Conservation (phyloP, 2,113 vertebrate genomes). For the Dicentrarchus labrax region DNA sequence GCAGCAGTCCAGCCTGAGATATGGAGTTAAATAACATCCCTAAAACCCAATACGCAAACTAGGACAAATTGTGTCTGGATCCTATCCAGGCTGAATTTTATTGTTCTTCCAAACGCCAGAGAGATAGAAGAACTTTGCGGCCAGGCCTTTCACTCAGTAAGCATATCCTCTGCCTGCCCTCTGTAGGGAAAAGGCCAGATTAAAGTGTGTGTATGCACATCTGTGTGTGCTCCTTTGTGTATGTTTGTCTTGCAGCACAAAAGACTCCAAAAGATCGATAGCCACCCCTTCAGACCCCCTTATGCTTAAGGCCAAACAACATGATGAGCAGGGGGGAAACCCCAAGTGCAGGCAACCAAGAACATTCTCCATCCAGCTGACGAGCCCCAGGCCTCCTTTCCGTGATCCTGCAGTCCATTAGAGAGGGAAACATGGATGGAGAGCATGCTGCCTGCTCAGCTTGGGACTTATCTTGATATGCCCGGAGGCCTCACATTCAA, state of each 20-base stretch:
- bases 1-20: conserved; percentile 44
- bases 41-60: conserved; percentile 35
- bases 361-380: conserved; percentile 55
- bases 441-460: conserved; percentile 49
- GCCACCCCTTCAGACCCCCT: conserved; percentile 16
- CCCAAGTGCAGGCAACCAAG: conserved; percentile 43
- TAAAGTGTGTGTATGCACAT: conserved; percentile 32
- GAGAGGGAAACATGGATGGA: conserved; percentile 49
- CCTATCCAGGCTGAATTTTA: conserved; percentile 43
- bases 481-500: conserved; percentile 48
- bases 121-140: conserved; percentile 39
- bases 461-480: conserved; percentile 51
- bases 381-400: conserved; percentile 55
- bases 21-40: conserved; percentile 54
- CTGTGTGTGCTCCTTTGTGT: conserved; percentile 9
- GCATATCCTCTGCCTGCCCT: conserved; percentile 46
- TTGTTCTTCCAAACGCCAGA: conserved; percentile 57
- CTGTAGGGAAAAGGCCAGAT: conserved; percentile 46
- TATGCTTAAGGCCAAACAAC: conserved; percentile 51
- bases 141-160: conserved; percentile 41
- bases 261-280: conserved; percentile 53
- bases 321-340: conserved; percentile 53
- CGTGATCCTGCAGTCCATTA: conserved; percentile 64
- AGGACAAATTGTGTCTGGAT: conserved; percentile 55
- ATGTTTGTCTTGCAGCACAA: conserved; percentile 37